Percentiles rank a stretch among this genome's conserved stretches.
phyloP scores from a whole-genome alignment of 2,888 invertebrate species.

The Pheosia tremula region DNA sequence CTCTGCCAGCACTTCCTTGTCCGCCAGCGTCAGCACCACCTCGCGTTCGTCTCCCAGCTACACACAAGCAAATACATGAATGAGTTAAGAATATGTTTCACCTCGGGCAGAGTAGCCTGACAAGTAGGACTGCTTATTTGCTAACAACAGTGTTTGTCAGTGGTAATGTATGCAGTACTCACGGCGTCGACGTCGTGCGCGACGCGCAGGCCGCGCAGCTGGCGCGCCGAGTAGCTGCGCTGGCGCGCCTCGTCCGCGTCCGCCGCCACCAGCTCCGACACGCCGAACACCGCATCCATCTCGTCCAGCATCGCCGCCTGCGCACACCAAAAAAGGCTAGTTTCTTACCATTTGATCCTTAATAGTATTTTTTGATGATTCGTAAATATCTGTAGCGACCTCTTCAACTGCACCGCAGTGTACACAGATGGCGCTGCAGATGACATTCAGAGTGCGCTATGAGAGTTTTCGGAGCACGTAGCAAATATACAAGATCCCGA shows the following conservation, averaged over 20 bases:
- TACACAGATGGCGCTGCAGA: too few relatives aligned
- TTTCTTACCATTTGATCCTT: background rate
- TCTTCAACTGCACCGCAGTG: too few relatives aligned
- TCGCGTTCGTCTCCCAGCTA: conserved; percentile 90
- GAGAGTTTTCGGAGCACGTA: too few relatives aligned
- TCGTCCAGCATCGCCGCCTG: conserved; percentile 97
- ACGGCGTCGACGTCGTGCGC: conserved; percentile 88
- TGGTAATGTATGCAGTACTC: conserved; percentile 13
- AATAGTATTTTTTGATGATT: background rate
- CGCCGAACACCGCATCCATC: conserved; percentile 97
- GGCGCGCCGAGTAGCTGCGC: conserved; percentile 89
- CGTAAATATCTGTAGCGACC: too few relatives aligned
- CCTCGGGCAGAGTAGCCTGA: too few relatives aligned
- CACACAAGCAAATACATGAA: background rate
- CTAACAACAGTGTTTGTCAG: too few relatives aligned
- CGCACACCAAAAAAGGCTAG: conserved; percentile 16
- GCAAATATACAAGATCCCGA: too few relatives aligned
- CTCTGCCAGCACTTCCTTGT: conserved; percentile 94
- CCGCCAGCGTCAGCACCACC: conserved; percentile 96
- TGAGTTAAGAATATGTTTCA: too few relatives aligned
- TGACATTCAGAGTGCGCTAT: too few relatives aligned
- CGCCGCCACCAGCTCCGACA: conserved; percentile 92
- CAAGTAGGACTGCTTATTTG: too few relatives aligned
- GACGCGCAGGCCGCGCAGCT: conserved; percentile 89
- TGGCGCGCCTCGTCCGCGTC: conserved; percentile 85